Evolutionary conservation across 1,140 invertebrate genomes (phyloP).

Genomic region (Theocolax elegans): DNA sequence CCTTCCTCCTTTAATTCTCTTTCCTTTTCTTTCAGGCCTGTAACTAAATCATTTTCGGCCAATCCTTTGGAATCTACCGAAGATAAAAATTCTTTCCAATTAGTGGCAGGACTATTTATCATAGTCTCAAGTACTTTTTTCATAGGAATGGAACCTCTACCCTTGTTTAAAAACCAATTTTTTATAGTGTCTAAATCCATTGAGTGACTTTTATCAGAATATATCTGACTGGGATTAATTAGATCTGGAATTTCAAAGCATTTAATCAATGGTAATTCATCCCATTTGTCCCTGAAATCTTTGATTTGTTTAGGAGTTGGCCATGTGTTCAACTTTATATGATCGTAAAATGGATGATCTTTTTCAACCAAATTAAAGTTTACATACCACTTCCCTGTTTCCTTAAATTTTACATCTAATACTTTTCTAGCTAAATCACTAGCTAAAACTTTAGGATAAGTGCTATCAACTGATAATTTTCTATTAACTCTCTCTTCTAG

Average conservation of each 20-base stretch:
- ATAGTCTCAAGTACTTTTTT: background rate
- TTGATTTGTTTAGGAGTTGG: background rate
- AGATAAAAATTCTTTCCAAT: background rate
- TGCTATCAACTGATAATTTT: too few relatives aligned
- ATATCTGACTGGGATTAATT: conserved; percentile 5
- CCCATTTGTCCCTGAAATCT: background rate
- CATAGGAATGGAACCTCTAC: background rate
- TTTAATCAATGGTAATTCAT: background rate
- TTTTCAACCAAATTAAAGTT: too few relatives aligned
- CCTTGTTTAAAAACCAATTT: background rate
- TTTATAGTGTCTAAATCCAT: background rate
- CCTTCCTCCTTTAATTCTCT: background rate
- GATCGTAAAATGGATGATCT: too few relatives aligned
- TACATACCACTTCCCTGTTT: too few relatives aligned
- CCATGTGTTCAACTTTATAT: too few relatives aligned
- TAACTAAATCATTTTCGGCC: background rate
- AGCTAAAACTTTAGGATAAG: too few relatives aligned
- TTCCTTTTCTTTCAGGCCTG: background rate
- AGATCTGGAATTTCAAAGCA: conserved; percentile 13
- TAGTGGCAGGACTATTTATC: background rate
- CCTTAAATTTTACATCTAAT: too few relatives aligned
- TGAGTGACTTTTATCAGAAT: conserved; percentile 6
- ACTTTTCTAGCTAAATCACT: too few relatives aligned
- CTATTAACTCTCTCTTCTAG: too few relatives aligned
- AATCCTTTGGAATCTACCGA: background rate